Base-by-base conservation (phyloP, 2,888 invertebrate species). In the Sthenelais limicola region DNA sequence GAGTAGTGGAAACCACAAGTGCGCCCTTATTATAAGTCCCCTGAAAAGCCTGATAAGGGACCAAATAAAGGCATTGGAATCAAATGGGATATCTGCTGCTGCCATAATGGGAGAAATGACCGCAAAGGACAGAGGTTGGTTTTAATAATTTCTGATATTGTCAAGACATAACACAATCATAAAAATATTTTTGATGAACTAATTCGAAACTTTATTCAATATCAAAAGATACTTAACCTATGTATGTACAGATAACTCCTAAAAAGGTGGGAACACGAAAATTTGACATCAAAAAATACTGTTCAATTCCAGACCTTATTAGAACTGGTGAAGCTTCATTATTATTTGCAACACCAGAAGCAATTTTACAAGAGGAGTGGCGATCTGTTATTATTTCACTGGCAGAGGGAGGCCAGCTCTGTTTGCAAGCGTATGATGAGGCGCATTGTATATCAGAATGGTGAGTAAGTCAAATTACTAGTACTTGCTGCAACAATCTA, bases 361-460 rank as follows among this genome's bases (percentile, higher is more conserved):
- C 54, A 54, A 4, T 26, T 5, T 32, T 26, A 18, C 15, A 3
- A 5, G 28, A 18, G 7, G 9, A 26, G 4, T 54, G 54, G 54
- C 26, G 28, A 32, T 3, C 5, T 32, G 3, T 9, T 5, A 3
- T 54, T 5, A 54, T 54, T 3, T 12, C 12, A 26, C 9, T 26
- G 54, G 54, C 26, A 54, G 54, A 54, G 28, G 18, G 5, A 9
- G 54, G 28, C 5, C 26, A 54, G 28, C 28, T 54, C 54, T 54
- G 54, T n/a, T n/a, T 54, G 3, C 54, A 54, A 26, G 54, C 54
- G 24, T 54, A 54, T n/a, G 54, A 54, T 26, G 54, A 54, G 18
- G 54, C 54, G 12, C 54, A 54, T n/a, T 54, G 54, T 26, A 54
- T 54, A 26, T n/a, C 7, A 21, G 49, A n/a, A 5, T 49, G 9